These are phyloP conservation scores for Sphyrna mokarran DNA, from an alignment of 2,113 vertebrate genomes.

Conservation along the genomic window DNA sequence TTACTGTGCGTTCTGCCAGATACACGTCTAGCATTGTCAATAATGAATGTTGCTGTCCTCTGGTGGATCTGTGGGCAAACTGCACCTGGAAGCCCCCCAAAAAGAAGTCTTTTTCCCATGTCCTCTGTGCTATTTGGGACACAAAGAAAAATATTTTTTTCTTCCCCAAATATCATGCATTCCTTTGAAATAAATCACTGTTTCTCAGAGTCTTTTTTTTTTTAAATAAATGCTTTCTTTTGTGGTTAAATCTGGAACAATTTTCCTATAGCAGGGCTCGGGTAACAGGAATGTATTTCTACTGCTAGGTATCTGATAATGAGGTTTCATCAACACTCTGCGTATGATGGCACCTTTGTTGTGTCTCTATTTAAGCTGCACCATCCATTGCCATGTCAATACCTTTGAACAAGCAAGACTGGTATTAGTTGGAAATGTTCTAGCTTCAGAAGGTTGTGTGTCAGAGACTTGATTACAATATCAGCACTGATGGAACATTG, in stretches of 20 bases:
- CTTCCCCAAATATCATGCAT: not conserved
- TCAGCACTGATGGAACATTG: not conserved
- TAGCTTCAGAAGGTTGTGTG: not conserved
- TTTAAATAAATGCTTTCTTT: not conserved
- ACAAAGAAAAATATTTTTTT: not conserved
- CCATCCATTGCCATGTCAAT: not conserved
- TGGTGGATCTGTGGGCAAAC: not conserved
- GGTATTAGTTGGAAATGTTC: not conserved
- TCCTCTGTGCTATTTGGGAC: slow-evolving; percentile 11
- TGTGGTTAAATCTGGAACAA: not conserved
- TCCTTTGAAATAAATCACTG: not conserved
- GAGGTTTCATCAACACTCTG: not conserved
- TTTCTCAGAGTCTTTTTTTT: slow-evolving; percentile 22
- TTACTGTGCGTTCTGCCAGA: not conserved
- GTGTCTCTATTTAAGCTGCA: not conserved
- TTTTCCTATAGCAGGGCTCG: not conserved
- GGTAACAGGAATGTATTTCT: not conserved
- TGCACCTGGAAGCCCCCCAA: not conserved
- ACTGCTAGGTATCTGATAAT: not conserved
- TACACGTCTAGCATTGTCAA: not conserved
- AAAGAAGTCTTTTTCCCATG: not conserved
- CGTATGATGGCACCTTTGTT: not conserved
- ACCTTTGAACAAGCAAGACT: not conserved
- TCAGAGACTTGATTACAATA: not conserved
- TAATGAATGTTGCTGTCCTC: not conserved